Percentiles rank a stretch among this genome's conserved stretches.
Evolutionary conservation across 1,140 invertebrate genomes (phyloP).

Genomic region (Cydia splendana): DNA sequence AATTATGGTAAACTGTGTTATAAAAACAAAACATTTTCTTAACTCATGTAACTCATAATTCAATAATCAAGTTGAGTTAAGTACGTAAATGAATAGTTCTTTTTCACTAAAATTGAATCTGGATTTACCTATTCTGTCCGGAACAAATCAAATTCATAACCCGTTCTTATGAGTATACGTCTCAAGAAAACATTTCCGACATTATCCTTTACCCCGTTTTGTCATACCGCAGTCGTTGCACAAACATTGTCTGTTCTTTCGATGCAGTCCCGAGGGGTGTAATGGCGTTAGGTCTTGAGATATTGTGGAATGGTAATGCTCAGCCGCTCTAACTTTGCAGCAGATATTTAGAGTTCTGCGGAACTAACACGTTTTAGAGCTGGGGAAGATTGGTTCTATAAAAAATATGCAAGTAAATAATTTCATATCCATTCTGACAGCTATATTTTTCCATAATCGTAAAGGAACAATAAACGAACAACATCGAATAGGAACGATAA

Average conservation of each 20-base stretch:
- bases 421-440: neutral
- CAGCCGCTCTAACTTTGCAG: constrained; percentile 9
- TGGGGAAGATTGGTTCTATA: neutral
- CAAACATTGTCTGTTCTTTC: constrained; percentile 53
- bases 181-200: neutral
- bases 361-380: neutral
- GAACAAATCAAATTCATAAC: too few species aligned
- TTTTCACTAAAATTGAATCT: too few species aligned
- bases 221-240: constrained; percentile 35
- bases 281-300: constrained; percentile 35
- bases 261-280: constrained; percentile 27
- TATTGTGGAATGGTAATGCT: constrained; percentile 25
- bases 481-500: neutral
- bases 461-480: neutral
- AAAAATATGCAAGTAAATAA: neutral
- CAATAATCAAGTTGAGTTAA: too few species aligned
- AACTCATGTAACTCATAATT: too few species aligned
- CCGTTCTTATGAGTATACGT: too few species aligned
- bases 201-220: neutral
- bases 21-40: too few species aligned
- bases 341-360: constrained; percentile 8
- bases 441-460: neutral
- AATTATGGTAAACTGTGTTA: too few species aligned
- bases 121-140: too few species aligned
- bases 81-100: too few species aligned